Percentiles rank a stretch among this genome's conserved stretches.
Conservation (phyloP, 1,140 invertebrate genomes). For the Apis mellifera region Amel_HAv3.1 CM009936.2:9653501-9654000, state of each 20-base stretch:
- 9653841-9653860: no score
- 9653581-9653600: conserved; percentile 45
- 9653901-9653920: no score
- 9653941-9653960: no score
- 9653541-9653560: conserved; percentile 52
- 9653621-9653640: conserved; percentile 42
- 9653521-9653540: conserved; percentile 45
- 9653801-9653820: no score
- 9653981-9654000: no score
- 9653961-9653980: no score
- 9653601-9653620: conserved; percentile 41
- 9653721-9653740: neutral
- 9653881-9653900: no score
- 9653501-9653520: conserved; percentile 66
- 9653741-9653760: no score
- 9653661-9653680: conserved; percentile 23
- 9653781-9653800: no score
- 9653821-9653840: no score
- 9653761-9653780: neutral
- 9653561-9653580: conserved; percentile 69
- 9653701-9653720: conserved; percentile 19
- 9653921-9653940: no score
- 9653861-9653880: no score
- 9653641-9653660: conserved; percentile 42
- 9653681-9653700: neutral